These are phyloP conservation scores for Girardinus metallicus DNA, from an alignment of 2,797 vertebrate species.

Conservation along the genomic window DNA sequence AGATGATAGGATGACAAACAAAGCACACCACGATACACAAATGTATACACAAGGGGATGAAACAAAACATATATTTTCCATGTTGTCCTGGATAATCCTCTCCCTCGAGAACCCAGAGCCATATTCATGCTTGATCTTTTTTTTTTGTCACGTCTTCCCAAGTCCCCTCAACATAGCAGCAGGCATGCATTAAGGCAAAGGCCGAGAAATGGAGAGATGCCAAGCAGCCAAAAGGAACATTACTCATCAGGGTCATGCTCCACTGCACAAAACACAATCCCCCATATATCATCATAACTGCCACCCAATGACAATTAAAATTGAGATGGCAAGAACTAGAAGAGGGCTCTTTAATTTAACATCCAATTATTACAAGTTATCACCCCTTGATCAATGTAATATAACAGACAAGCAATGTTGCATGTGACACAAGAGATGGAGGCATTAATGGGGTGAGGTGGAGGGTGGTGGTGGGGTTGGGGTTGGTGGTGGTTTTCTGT, in stretches of 20 bases:
- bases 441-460: constrained; percentile 21
- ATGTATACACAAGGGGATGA: constrained; percentile 23
- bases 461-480: constrained; percentile 9
- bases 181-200: constrained; percentile 85
- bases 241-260: constrained; percentile 95
- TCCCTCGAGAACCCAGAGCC: constrained; percentile 46
- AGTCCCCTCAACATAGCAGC: constrained; percentile 91
- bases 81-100: constrained; percentile 50
- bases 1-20: constrained; percentile 19
- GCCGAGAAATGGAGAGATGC: constrained; percentile 85
- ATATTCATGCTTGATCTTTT: constrained; percentile 32
- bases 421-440: constrained; percentile 89
- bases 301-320: constrained; percentile 98
- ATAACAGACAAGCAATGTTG: constrained; percentile 98
- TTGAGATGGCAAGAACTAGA: constrained; percentile 98
- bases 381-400: constrained; percentile 99
- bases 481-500: constrained; percentile 16
- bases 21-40: constrained; percentile 23
- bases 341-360: constrained; percentile 99
- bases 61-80: constrained; percentile 46
- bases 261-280: constrained; percentile 96
- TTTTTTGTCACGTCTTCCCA: constrained; percentile 21
- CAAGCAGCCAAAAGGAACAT: constrained; percentile 92
- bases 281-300: constrained; percentile 99
- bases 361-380: constrained; percentile 99